Conservation (phyloP, 2,888 invertebrate genomes). For the Cynaeus angustus region DNA sequence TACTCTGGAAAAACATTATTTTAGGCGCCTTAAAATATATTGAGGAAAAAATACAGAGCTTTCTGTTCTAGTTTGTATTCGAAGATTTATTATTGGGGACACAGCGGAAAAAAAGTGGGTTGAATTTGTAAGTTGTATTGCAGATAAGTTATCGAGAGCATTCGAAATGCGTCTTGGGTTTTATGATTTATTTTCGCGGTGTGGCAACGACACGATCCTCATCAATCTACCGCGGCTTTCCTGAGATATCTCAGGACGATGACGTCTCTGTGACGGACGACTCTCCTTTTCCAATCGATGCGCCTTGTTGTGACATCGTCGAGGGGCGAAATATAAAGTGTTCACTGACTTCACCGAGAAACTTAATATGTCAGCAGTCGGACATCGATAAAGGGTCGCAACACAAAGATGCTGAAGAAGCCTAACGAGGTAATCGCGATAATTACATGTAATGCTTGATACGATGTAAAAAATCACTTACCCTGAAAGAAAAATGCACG, state of each 20-base stretch:
- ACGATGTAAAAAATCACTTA: constrained; percentile 15
- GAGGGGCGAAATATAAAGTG: constrained; percentile 59
- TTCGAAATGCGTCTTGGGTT: constrained; percentile 35
- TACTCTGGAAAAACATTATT: constrained; percentile 16
- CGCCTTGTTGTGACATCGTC: constrained; percentile 62
- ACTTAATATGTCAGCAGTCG: constrained; percentile 55
- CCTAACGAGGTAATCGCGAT: constrained; percentile 26
- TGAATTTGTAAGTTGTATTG: constrained; percentile 37
- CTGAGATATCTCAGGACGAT: constrained; percentile 63
- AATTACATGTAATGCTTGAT: constrained; percentile 25
- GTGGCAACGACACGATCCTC: constrained; percentile 66
- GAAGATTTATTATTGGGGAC: constrained; percentile 2
- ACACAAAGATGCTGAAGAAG: constrained; percentile 3
- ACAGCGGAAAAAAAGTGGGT: constrained; percentile 11
- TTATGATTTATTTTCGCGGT: constrained; percentile 66
- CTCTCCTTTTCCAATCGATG: constrained; percentile 64
- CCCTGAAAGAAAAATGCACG: constrained; percentile 23
- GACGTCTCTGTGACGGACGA: constrained; percentile 65
- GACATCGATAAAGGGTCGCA: constrained; percentile 22
- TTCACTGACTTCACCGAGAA: constrained; percentile 53
- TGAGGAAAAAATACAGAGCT: not conserved
- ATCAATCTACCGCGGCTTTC: constrained; percentile 66
- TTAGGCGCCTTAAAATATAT: not conserved
- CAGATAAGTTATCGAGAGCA: constrained; percentile 45
- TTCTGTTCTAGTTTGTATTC: not conserved